Conservation (phyloP, 2,113 vertebrate genomes). For the Zapus hudsonius region DNA sequence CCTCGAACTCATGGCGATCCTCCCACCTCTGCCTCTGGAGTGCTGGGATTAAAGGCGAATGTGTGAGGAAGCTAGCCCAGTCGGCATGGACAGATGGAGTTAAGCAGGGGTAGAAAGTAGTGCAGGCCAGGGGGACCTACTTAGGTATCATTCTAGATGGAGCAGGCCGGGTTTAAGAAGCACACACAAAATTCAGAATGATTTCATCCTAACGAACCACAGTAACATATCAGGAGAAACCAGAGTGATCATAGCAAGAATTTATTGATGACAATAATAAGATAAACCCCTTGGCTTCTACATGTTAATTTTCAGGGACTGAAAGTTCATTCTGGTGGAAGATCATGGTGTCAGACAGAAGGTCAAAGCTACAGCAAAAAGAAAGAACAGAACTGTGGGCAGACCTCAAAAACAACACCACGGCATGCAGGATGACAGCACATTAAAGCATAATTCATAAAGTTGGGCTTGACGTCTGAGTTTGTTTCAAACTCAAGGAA, state of each 20-base stretch:
- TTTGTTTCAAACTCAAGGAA: not conserved
- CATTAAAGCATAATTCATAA: not conserved
- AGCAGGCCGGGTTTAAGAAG: not conserved
- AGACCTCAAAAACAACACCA: not conserved
- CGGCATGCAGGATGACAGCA: not conserved
- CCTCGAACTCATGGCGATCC: no score
- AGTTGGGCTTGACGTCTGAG: not conserved
- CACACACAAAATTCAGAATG: not conserved
- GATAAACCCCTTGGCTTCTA: not conserved
- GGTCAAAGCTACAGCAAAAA: not conserved
- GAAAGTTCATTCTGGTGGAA: not conserved
- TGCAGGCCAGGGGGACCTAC: not conserved
- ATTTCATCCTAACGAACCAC: not conserved
- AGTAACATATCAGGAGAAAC: not conserved
- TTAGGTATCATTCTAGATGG: not conserved
- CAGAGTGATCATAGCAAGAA: not conserved
- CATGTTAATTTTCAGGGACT: not conserved
- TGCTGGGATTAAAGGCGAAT: not conserved
- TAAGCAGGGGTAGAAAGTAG: not conserved
- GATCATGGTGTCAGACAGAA: not conserved
- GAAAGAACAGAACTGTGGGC: not conserved
- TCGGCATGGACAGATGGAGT: not conserved
- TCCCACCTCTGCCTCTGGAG: no score
- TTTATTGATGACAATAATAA: not conserved
- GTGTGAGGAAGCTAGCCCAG: not conserved